Base-by-base conservation (phyloP, 2,888 invertebrate species). In the Synergus umbraculus region DNA sequence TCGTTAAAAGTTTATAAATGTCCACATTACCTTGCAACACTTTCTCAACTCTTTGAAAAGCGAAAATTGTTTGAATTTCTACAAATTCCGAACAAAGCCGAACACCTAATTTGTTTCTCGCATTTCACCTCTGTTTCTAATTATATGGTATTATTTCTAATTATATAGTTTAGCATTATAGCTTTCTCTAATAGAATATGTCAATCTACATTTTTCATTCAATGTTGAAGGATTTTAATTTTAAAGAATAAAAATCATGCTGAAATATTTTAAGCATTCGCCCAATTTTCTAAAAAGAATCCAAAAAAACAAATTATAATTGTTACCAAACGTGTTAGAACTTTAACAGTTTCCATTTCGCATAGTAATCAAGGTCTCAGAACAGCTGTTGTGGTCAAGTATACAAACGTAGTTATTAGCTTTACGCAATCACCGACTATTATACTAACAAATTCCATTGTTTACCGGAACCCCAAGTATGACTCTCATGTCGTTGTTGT, bases 311-410 rank as follows among this genome's bases (percentile, higher is more conserved):
- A 29, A 29, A 29, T 0, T 29, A 29, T 29, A 29, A 29, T 29
- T 49, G 46, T 29, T 46, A 9, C 7, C 29, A 69, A 49, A 49
- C 22, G 46, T 15, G 49, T 29, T 69, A 69, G 69, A 69, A 69
- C 13, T 69, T 69, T 29, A 37, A 49, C 49, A 15, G 29, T 69
- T 69, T 69, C 29, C 37, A 22, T 46, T 69, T 69, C 22, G 8
- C 29, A 3, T 15, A 69, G 13, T 49, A 69, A 69, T 69, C 29
- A 9, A 69, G n/a, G 18, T 69, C 8, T 22, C 15, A 8, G 46
- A 49, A 46, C 18, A 69, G 15, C 29, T 69, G 3, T 49, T 69
- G 3, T 15, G n/a, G 22, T 15, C 4, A 69, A 46, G 46, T 69
- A 29, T 69, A 29, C 22, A 69, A 49, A 69, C 4, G 67, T 44